Base-by-base conservation (phyloP, 2,113 vertebrate genomes). In the Columbina picui region DNA sequence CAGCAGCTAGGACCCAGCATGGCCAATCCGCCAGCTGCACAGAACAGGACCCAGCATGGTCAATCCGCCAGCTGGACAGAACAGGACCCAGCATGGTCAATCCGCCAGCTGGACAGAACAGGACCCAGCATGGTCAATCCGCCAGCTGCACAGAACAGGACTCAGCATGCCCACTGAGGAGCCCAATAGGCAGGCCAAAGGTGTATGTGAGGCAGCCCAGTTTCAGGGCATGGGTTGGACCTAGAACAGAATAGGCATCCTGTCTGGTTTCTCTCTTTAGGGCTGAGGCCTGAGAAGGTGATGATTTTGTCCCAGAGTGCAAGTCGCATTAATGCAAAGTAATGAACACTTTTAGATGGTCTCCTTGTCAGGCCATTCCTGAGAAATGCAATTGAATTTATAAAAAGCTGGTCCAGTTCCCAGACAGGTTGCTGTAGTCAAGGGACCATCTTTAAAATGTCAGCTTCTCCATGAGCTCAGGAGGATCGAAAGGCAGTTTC, bases 141-240 rank as follows among this genome's bases (percentile, higher is more conserved):
- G n/a, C 59, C 59, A 90, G 50, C n/a, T 83, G 79, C 41, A 22
- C 10, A 15, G 68, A 41, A 27, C 89, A 87, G 68, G 79, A 74
- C 47, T 17, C 4, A 4, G 14, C 90, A 75, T 67, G 88, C 60
- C 75, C 0, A 0, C 0, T 0, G 59, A 80, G 82, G 61, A 3
- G 0, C 43, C 43, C 78, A 93, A 53, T 45, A 93, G 67, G 36
- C 53, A 79, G 49, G 30, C 67, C 2, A 14, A 45, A 76, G 67
- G 26, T 53, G 80, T 26, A 71, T 30, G 15, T 11, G 17, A 74
- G 67, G 25, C 59, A 93, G 50, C 32, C 25, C 50, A 55, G 45
- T 18, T 63, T 60, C 63, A 65, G 55, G 25, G 30, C 3, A 5
- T 12, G 63, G 13, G 5, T 86, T 55, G 41, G 29, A 88, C 50